phyloP scores from a whole-genome alignment of 2,113 vertebrate genomes.

The Chaetops frenatus region DNA sequence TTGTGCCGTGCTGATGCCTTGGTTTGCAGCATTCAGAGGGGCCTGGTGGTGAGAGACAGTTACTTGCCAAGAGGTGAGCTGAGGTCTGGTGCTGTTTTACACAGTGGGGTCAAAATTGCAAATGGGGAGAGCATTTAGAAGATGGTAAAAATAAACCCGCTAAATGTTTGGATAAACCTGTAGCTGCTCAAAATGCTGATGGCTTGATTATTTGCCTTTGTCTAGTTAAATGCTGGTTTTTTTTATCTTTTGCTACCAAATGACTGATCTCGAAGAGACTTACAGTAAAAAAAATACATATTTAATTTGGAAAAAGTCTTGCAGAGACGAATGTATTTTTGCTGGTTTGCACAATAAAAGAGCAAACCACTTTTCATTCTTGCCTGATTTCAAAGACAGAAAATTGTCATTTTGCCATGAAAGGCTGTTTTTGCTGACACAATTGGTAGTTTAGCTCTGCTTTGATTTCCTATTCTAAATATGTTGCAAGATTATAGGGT shows the following conservation, averaged over 20 bases:
- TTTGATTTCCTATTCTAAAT: conserved; percentile 63
- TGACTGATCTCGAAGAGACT: background rate
- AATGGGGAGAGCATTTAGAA: background rate
- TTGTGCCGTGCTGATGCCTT: background rate
- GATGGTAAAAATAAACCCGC: background rate
- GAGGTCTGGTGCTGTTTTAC: background rate
- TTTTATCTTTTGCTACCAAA: background rate
- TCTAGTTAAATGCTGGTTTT: background rate
- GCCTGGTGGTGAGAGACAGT: background rate
- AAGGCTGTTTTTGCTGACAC: conserved; percentile 57
- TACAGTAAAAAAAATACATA: background rate
- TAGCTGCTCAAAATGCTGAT: background rate
- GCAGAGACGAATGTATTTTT: conserved; percentile 24
- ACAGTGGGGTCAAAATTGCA: background rate
- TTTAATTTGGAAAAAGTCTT: conserved; percentile 20
- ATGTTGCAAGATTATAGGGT: conserved; percentile 66
- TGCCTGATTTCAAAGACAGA: conserved; percentile 52
- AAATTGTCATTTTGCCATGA: conserved; percentile 61
- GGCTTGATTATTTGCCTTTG: conserved; percentile 14
- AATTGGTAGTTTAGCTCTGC: conserved; percentile 34
- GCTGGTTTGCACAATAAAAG: conserved; percentile 53
- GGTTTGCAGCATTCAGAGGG: background rate
- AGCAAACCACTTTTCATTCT: conserved; percentile 43
- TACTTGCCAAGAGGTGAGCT: background rate
- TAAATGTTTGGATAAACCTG: background rate